Evolutionary conservation across 1,140 invertebrate genomes (phyloP).

Genomic region (Aricia agestis): DNA sequence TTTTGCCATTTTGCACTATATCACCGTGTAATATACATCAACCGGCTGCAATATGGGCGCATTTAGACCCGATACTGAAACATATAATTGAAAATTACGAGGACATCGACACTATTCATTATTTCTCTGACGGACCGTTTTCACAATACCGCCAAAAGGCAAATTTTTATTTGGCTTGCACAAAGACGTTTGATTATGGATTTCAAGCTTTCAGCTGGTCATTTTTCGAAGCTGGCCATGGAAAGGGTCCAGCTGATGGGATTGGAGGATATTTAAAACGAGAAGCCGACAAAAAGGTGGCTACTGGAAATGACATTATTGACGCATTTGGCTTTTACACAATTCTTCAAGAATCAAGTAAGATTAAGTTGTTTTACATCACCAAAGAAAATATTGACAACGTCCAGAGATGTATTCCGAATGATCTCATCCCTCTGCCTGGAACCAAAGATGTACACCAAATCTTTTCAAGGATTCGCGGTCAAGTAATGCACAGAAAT

Average conservation of each 20-base stretch:
- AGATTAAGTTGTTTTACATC: constrained; percentile 15
- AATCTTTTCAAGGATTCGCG: constrained; percentile 8
- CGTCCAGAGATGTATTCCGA: constrained; percentile 3
- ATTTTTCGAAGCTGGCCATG: constrained; percentile 23
- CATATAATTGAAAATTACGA: constrained; percentile 12
- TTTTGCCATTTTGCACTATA: constrained; percentile 18
- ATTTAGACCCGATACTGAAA: constrained; percentile 14
- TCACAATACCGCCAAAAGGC: constrained; percentile 20
- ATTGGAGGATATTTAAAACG: constrained; percentile 22
- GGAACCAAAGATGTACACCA: constrained; percentile 20
- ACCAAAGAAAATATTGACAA: constrained; percentile 13
- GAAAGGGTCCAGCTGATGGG: constrained; percentile 20
- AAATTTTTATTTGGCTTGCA: constrained; percentile 23
- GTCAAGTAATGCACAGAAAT: constrained; percentile 14
- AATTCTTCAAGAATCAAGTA: constrained; percentile 14
- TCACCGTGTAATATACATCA: constrained; percentile 16
- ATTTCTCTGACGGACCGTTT: constrained; percentile 20
- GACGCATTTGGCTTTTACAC: constrained; percentile 3
- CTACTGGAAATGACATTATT: constrained; percentile 14
- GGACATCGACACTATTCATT: constrained; percentile 15
- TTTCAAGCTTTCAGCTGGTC: constrained; percentile 19
- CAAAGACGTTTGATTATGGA: constrained; percentile 11
- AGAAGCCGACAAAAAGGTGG: constrained; percentile 12
- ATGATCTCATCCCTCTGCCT: constrained; percentile 11
- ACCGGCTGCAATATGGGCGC: constrained; percentile 23